Evolutionary conservation across 2,888 invertebrate species (phyloP).

Genomic region (Lordiphosa andalusiaca): DNA sequence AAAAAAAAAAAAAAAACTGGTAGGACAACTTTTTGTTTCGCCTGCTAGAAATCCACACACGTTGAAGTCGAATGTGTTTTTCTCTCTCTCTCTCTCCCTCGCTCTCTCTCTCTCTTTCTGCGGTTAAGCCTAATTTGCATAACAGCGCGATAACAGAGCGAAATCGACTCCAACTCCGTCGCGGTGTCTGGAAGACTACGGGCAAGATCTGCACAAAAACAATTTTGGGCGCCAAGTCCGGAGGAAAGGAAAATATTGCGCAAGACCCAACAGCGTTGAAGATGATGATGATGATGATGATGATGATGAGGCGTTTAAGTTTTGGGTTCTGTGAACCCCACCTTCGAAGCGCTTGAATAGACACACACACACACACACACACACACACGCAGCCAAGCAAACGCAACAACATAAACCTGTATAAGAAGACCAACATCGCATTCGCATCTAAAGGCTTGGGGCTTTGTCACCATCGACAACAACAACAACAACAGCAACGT

Average conservation of each 20-base stretch:
- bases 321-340: constrained; percentile 59
- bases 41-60: constrained; percentile 59
- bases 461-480: constrained; percentile 13
- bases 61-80: constrained; percentile 38
- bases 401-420: constrained; percentile 4
- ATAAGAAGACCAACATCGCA: constrained; percentile 11
- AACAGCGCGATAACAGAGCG: constrained; percentile 25
- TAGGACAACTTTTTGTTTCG: constrained; percentile 74
- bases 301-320: constrained; percentile 30
- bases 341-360: constrained; percentile 34
- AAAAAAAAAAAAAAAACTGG: constrained; percentile 59
- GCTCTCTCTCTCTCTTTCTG: background rate
- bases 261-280: constrained; percentile 25
- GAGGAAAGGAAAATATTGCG: constrained; percentile 42
- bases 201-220: constrained; percentile 7
- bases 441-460: constrained; percentile 2
- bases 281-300: constrained; percentile 17
- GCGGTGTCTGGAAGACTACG: background rate
- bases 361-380: constrained; percentile 18
- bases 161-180: constrained; percentile 8
- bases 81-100: constrained; percentile 5
- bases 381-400: background rate
- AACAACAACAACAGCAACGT: constrained; percentile 2
- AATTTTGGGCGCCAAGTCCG: constrained; percentile 14
- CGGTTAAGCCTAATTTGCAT: constrained; percentile 17